phyloP scores from a whole-genome alignment of 2,797 vertebrate genomes.

The Etheostoma nigrum region DNA sequence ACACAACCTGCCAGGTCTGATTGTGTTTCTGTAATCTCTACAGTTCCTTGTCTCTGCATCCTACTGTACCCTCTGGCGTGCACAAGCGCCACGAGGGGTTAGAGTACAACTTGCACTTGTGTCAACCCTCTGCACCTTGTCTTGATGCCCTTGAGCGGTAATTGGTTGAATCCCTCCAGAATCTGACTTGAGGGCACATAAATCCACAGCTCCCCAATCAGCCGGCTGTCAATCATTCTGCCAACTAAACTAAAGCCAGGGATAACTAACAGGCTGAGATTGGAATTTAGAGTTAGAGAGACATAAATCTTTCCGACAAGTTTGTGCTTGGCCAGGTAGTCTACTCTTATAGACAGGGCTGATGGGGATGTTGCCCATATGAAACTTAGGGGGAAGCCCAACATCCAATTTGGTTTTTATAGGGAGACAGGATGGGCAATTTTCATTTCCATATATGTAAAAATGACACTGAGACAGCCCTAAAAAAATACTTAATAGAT shows the following conservation, averaged over 20 bases:
- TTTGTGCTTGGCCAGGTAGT: constrained; percentile 74
- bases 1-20: constrained; percentile 67
- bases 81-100: constrained; percentile 61
- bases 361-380: constrained; percentile 62
- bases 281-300: constrained; percentile 78
- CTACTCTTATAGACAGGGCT: constrained; percentile 49
- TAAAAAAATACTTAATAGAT: constrained; percentile 27
- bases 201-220: constrained; percentile 80
- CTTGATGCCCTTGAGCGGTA: constrained; percentile 83
- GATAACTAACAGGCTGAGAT: constrained; percentile 79
- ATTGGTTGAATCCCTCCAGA: constrained; percentile 82
- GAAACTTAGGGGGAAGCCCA: constrained; percentile 53
- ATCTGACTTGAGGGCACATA: constrained; percentile 81
- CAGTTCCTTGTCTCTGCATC: constrained; percentile 50
- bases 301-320: constrained; percentile 80
- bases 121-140: constrained; percentile 71
- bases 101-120: constrained; percentile 67
- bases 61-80: constrained; percentile 61
- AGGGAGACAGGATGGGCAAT: constrained; percentile 41
- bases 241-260: constrained; percentile 77
- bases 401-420: constrained; percentile 66
- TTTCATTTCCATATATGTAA: constrained; percentile 55
- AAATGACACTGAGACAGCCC: constrained; percentile 32
- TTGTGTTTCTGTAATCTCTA: constrained; percentile 64
- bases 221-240: constrained; percentile 79